A percentile compares a stretch with the other conserved stretches of the same genome.
Conservation (phyloP, 2,113 vertebrate species). For the Cephalopholis sonnerati region DNA sequence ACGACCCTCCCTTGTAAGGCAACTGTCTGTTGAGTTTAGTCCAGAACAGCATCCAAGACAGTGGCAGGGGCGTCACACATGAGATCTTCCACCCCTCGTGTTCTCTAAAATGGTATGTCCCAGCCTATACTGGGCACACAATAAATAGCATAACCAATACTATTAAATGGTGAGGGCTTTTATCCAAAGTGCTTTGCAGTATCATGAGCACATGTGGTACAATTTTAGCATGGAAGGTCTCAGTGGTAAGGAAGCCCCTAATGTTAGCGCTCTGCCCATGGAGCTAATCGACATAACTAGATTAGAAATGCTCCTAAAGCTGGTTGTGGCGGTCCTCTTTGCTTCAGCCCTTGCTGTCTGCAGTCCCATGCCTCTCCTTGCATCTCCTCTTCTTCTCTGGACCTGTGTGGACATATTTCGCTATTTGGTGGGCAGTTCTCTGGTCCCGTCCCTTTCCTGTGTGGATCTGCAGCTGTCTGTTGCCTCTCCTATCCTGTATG, state of each 20-base stretch:
- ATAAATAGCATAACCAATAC: constrained; percentile 19
- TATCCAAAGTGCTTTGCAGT: constrained; percentile 33
- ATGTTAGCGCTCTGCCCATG: constrained; percentile 32
- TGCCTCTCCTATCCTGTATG: constrained; percentile 71
- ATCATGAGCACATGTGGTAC: constrained; percentile 14
- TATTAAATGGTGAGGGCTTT: constrained; percentile 1
- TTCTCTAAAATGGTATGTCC: not conserved
- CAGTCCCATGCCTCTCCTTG: constrained; percentile 72
- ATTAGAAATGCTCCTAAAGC: constrained; percentile 51
- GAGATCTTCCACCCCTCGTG: constrained; percentile 3
- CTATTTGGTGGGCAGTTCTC: constrained; percentile 65
- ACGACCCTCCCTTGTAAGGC: no score
- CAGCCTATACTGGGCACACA: constrained; percentile 5
- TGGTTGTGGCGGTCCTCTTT: constrained; percentile 65
- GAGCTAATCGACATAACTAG: constrained; percentile 37
- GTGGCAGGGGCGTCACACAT: not conserved
- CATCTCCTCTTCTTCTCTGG: constrained; percentile 75
- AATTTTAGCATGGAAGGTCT: constrained; percentile 21
- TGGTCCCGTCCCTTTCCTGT: constrained; percentile 67
- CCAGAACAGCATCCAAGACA: no score
- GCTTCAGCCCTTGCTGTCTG: constrained; percentile 75
- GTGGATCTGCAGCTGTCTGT: constrained; percentile 75
- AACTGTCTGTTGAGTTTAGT: no score
- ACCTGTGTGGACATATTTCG: constrained; percentile 67
- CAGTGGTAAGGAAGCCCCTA: constrained; percentile 13